Percentiles rank a stretch among this genome's conserved stretches.
Evolutionary conservation across 1,140 invertebrate genomes (phyloP).

Genomic region (Cotesia glomerata): DNA sequence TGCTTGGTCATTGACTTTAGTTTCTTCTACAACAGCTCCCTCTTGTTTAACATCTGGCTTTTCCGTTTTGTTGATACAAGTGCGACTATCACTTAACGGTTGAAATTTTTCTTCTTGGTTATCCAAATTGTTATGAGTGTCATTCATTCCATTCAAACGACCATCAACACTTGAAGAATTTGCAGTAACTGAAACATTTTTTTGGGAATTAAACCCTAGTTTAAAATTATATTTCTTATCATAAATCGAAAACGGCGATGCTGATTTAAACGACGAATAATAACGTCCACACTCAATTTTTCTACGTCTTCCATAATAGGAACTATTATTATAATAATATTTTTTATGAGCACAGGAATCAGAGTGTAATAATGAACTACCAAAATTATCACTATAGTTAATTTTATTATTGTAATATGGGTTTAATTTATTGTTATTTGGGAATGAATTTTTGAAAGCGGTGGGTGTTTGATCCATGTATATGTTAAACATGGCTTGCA

Average conservation of each 20-base stretch:
- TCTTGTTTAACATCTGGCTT: neutral
- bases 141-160: neutral
- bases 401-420: too few species aligned
- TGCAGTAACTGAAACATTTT: conserved; percentile 13
- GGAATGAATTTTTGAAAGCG: neutral
- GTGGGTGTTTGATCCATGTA: neutral
- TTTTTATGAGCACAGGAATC: neutral
- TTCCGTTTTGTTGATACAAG: neutral
- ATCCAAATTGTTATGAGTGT: neutral
- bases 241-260: too few species aligned
- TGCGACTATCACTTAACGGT: neutral
- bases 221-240: neutral
- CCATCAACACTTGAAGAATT: neutral
- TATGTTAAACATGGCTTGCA: neutral
- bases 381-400: too few species aligned
- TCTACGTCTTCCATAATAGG: neutral
- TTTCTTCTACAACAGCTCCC: neutral
- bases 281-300: neutral
- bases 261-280: too few species aligned
- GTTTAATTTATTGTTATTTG: too few species aligned
- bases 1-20: neutral
- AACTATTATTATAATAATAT: conserved; percentile 1
- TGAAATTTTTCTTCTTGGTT: neutral
- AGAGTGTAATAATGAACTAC: neutral
- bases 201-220: conserved; percentile 8